Evolutionary conservation across 2,797 vertebrate genomes (phyloP).

Genomic region (Hypotaenidia okinawae): DNA sequence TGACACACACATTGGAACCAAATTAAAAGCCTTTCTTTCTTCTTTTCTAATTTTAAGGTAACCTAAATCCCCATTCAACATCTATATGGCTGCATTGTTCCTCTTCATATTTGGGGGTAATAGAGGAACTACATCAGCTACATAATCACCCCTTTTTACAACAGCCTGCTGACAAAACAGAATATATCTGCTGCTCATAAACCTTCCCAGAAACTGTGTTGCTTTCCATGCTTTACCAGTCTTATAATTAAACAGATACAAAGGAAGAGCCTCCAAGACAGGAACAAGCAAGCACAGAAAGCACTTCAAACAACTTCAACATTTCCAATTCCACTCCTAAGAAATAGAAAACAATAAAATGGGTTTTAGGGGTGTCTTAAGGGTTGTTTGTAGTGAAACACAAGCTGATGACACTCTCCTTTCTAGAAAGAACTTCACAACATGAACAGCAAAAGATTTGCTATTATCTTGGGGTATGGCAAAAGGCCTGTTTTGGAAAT

Average conservation of each 20-base stretch:
- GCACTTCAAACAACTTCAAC: background rate
- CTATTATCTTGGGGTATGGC: background rate
- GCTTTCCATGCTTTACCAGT: background rate
- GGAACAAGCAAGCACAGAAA: background rate
- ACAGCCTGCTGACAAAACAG: background rate
- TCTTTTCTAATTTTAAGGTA: background rate
- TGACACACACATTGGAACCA: background rate
- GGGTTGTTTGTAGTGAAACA: background rate
- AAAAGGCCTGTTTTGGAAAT: background rate
- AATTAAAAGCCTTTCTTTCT: background rate
- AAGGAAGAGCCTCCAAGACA: background rate
- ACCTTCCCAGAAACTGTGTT: background rate
- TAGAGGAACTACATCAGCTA: background rate
- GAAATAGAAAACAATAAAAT: background rate
- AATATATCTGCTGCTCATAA: background rate
- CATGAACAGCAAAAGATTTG: background rate
- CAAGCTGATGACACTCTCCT: background rate
- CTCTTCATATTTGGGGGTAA: background rate
- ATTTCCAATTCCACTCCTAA: background rate
- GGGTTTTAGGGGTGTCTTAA: background rate
- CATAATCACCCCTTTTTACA: background rate
- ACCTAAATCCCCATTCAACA: background rate
- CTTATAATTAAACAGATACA: background rate
- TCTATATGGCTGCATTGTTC: fast-evolving
- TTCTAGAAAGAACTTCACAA: background rate